Evolutionary conservation across 2,113 vertebrate species (phyloP), one percentile per base, ranked within the genome.

Genomic region (Narcine bancroftii): DNA sequence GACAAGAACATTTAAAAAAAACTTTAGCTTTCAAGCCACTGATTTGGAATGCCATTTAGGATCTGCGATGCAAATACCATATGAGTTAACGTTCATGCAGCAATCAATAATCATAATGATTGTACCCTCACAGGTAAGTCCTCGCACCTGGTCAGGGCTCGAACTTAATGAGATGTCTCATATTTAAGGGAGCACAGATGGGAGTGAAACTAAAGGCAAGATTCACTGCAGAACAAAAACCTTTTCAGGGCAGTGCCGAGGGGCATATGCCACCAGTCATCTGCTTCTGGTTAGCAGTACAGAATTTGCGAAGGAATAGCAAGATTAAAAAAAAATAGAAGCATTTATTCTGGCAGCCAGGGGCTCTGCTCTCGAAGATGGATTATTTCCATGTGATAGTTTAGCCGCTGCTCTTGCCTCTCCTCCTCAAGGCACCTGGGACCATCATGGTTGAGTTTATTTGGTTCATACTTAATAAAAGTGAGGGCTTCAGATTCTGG

Each of bases 131-230:
- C 71, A 65, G 92, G 42, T 63, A 77, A 92, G 92, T 89, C 92
- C 92, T 50, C 92, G 93, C 95, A 95, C 94, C 94, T 95, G 95
- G 93, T 89, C 79, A 89, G 93, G 93, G 92, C 77, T 93, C 92
- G 71, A 81, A 92, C 50, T 75, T 33, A 75, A 13, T 75, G 92
- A 92, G 93, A 93, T 94, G 92, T 81, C 92, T 92, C 79, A 93
- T 94, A n/a, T n/a, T n/a, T 93, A 94, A 93, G 93, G 93, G 92
- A 73, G 93, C 93, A 95, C 96, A 96, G 95, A 96, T 96, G 96
- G 96, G 69, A 89, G 83, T 92, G 50, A 92, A 92, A 93, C 83
- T 93, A 95, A 94, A 94, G 93, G 93, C 89, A 93, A 93, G 93
- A 93, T 94, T 93, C 75, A 92, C 93, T 92, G 93, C 92, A 92